Conservation (phyloP, 2,888 invertebrate genomes). For the Stegophylla sp. region DNA sequence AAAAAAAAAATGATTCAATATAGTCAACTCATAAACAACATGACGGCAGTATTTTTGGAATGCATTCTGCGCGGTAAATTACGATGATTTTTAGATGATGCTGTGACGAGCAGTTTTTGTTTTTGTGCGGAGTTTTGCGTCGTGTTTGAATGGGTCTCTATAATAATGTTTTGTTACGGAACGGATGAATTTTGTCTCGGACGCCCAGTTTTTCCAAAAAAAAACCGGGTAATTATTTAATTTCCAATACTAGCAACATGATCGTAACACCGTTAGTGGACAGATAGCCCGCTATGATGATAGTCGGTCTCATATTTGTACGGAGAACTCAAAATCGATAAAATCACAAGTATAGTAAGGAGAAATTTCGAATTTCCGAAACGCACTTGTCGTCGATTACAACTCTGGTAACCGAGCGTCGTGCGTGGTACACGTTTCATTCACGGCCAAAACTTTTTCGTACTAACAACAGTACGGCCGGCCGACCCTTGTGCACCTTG, state of each 20-base stretch:
- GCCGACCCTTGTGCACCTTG: too few species aligned
- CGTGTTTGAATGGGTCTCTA: background rate
- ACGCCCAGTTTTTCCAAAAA: constrained; percentile 7
- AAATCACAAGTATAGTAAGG: background rate
- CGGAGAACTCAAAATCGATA: background rate
- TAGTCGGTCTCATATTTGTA: constrained; percentile 2
- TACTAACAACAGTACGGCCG: too few species aligned
- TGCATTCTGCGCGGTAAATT: too few species aligned
- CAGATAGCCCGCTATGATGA: constrained; percentile 14
- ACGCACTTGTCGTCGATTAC: background rate
- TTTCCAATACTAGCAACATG: constrained; percentile 21
- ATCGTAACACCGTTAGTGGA: constrained; percentile 35
- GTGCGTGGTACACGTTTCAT: background rate
- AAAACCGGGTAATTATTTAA: constrained; percentile 22
- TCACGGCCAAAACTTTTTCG: too few species aligned
- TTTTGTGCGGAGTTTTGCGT: too few species aligned
- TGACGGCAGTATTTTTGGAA: too few species aligned
- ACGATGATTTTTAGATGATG: too few species aligned
- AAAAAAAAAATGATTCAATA: too few species aligned
- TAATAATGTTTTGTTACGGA: background rate
- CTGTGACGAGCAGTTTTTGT: too few species aligned
- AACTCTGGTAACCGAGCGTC: background rate
- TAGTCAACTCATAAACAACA: too few species aligned
- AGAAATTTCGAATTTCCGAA: background rate
- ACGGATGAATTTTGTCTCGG: background rate